Percentiles rank a stretch among this genome's conserved stretches.
These are phyloP conservation scores for Carollia perspicillata DNA, from an alignment of 2,113 vertebrate genomes.

Conservation along the genomic window DNA sequence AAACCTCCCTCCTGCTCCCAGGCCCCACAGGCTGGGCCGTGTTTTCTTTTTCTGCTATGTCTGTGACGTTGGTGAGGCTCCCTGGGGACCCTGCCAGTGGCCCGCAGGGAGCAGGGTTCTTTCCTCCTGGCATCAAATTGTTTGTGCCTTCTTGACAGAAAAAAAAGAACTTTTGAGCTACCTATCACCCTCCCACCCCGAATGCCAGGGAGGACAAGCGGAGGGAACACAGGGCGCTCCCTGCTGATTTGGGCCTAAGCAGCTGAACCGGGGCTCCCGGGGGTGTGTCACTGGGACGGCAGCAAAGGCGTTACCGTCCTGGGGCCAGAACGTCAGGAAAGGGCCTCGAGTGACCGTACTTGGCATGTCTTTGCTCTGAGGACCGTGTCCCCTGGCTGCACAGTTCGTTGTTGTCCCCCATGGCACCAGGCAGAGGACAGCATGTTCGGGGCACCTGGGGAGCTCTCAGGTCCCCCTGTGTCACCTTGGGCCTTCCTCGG, in stretches of 20 bases:
- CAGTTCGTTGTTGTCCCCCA: too few species aligned
- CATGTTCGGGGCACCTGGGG: too few species aligned
- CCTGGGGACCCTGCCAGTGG: background rate
- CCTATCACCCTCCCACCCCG: background rate
- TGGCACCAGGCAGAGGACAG: background rate
- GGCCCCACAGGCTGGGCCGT: slow-evolving; percentile 60
- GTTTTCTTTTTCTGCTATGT: slow-evolving; percentile 51
- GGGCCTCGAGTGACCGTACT: background rate
- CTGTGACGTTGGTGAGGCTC: slow-evolving; percentile 64
- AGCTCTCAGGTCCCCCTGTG: accelerated
- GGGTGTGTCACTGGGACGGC: slow-evolving; percentile 21
- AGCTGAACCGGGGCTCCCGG: background rate
- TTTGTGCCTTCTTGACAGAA: slow-evolving; percentile 71
- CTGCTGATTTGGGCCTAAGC: too few species aligned
- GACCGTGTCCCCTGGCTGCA: background rate
- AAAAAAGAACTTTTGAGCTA: slow-evolving; percentile 33
- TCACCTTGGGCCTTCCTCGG: background rate
- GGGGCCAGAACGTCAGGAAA: background rate
- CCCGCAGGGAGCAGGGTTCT: background rate
- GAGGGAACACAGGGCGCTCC: too few species aligned
- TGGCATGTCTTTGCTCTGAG: background rate
- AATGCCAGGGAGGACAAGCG: background rate
- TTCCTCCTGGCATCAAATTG: slow-evolving; percentile 46
- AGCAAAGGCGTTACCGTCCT: slow-evolving; percentile 25
- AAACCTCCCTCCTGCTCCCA: background rate